Base-by-base conservation (phyloP, 2,113 vertebrate genomes). In the Ochotona princeps region DNA sequence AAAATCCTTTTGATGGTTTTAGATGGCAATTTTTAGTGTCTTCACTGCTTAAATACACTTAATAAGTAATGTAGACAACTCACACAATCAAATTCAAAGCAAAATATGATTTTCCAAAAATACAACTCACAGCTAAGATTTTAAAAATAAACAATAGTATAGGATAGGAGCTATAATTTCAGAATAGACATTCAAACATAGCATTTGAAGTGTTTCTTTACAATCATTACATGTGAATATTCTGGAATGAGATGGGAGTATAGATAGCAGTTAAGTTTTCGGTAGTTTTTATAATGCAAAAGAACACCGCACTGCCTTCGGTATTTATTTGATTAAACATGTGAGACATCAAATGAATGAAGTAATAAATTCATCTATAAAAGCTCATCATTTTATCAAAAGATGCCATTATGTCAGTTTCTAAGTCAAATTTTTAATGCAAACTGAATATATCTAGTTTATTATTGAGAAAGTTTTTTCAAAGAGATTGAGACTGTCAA, bases 381-480 rank as follows among this genome's bases (percentile, higher is more conserved):
- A 69, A 63, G 61, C 74, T 87, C 13, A 80, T 83, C 7, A 14
- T 89, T 97, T 90, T 94, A 76, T 88, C 61, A 12, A 83, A 18
- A 30, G 26, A 94, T 61, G 51, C 17, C 30, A 82, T 83, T 72
- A 80, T 69, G 38, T 57, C 38, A 93, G n/a, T 86, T 91, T 85
- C 76, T 86, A 90, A 70, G 78, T 18, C 10, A n/a, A 81, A 72
- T 61, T 93, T 94, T 95, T 94, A 65, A 96, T 79, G 69, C 47
- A 74, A 94, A 95, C 83, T 67, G 32, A 83, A 92, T 91, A 92
- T 73, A 91, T 10, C 6, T 61, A 82, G 21, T 2, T 80, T 67
- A 38, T 79, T 26, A 92, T 70, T 94, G 38, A 54, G 89, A 91
- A 95, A 66, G 20, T 63, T 93, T 92, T 44, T 90, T 85, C 47